phyloP scores from a whole-genome alignment of 2,113 vertebrate genomes.

The Todiramphus saurophagus region DNA sequence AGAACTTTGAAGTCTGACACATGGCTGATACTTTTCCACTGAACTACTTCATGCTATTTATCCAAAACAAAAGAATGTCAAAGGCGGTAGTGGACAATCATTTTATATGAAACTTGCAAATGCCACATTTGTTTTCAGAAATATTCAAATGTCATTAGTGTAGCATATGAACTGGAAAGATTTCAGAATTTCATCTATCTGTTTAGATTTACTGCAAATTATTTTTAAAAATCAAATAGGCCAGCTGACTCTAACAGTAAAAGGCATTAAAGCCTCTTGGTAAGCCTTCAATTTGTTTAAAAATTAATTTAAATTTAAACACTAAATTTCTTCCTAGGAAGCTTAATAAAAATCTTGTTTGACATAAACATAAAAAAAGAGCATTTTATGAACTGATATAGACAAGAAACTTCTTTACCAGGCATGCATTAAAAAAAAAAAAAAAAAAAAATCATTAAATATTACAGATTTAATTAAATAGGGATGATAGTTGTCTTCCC shows the following conservation, averaged over 20 bases:
- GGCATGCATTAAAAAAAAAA: not conserved
- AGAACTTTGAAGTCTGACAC: not conserved
- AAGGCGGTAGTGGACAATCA: not conserved
- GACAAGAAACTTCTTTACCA: not conserved
- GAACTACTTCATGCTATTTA: not conserved
- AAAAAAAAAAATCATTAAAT: not conserved
- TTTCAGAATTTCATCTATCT: slow-evolving; percentile 27
- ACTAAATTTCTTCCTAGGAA: slow-evolving; percentile 40
- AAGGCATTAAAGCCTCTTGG: slow-evolving; percentile 45
- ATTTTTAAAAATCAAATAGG: slow-evolving; percentile 10
- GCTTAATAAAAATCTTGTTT: slow-evolving; percentile 61
- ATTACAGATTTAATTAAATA: not conserved
- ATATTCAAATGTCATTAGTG: not conserved
- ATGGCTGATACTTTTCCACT: not conserved
- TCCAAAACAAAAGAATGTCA: not conserved
- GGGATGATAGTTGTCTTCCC: not conserved
- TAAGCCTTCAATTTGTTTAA: slow-evolving; percentile 60
- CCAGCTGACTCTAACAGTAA: slow-evolving; percentile 56
- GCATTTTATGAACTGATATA: not conserved
- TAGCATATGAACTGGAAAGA: not conserved
- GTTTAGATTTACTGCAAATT: slow-evolving; percentile 43
- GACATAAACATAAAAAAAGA: slow-evolving; percentile 40
- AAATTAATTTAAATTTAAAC: slow-evolving; percentile 63
- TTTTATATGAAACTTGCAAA: not conserved
- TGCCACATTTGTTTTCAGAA: not conserved